Evolutionary conservation across 2,888 invertebrate genomes (phyloP), one percentile per base, ranked within the genome.

Genomic region (Drosophila anomalata): DNA sequence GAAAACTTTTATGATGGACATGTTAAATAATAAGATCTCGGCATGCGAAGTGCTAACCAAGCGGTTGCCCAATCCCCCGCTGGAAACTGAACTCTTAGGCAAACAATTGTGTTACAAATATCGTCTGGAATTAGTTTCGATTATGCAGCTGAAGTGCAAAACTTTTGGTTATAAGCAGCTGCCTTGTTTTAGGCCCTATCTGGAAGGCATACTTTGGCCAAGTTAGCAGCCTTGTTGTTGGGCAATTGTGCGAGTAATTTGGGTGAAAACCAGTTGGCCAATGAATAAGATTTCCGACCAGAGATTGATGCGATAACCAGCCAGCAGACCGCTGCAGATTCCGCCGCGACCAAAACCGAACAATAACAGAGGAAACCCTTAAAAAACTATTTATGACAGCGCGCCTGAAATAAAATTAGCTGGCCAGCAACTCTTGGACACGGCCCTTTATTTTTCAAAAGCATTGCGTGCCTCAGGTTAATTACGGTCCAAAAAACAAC

Each of bases 391-490:
- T 79, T 79, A 83, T 65, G 67, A 77, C 54, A 51, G 53, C 67
- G 53, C 58, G 55, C 47, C 59, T 70, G 81, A 81, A 81, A 84
- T 73, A 44, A 62, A 62, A 75, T 80, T 69, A 61, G 69, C 70
- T 51, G 62, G 66, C 73, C 76, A 69, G 12, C 29, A 9, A 52
- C 29, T 22, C 29, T 50, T 48, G 39, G 41, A 11, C 29, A n/a
- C 20, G n/a, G 22, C 46, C 47, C 54, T 53, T 50, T 47, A 3
- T 26, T 33, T 61, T 62, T 54, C 53, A 11, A 20, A 50, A 44
- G 51, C 63, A 58, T 82, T 82, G 88, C 88, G 88, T 87, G 81
- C 62, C 57, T 29, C 50, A 47, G 36, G 67, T 59, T 73, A 87
- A 82, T 82, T 79, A 87, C 56, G 54, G 33, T 24, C 73, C 46